Conservation (phyloP, 2,113 vertebrate species). For the Xiphophorus maculatus region DNA sequence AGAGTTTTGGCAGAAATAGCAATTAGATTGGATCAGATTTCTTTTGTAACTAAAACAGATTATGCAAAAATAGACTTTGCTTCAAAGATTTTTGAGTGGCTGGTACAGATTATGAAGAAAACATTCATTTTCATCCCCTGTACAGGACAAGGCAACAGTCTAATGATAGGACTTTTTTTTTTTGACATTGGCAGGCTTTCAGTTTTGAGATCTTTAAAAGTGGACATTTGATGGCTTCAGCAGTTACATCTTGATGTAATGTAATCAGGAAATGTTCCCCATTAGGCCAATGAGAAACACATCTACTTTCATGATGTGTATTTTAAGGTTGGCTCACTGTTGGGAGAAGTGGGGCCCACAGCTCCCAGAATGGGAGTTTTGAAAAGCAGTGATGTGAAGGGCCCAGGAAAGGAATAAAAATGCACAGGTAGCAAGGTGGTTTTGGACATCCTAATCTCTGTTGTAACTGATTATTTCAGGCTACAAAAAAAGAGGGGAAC, state of each 20-base stretch:
- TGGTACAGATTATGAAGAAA: background rate
- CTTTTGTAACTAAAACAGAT: too few relatives aligned
- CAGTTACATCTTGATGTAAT: constrained; percentile 42
- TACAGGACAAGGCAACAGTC: constrained; percentile 18
- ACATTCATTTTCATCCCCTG: background rate
- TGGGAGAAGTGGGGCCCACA: constrained; percentile 18
- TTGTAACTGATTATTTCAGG: constrained; percentile 35
- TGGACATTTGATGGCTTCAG: constrained; percentile 41
- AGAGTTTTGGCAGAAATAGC: background rate
- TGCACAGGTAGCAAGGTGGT: background rate
- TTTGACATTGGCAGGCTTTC: constrained; percentile 26
- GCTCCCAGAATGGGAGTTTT: constrained; percentile 36
- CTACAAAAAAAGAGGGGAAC: background rate
- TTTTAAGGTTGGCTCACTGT: constrained; percentile 66
- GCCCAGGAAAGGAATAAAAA: constrained; percentile 10
- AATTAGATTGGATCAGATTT: background rate
- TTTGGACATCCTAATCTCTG: constrained; percentile 31
- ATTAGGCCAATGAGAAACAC: constrained; percentile 42
- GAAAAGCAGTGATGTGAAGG: constrained; percentile 47
- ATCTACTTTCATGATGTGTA: constrained; percentile 62
- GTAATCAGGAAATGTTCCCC: constrained; percentile 56
- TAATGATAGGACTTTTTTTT: background rate
- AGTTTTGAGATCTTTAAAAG: constrained; percentile 12
- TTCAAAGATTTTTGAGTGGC: too few relatives aligned
- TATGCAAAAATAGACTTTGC: too few relatives aligned